Conservation (phyloP, 2,113 vertebrate genomes). For the Gopherus evgoodei region DNA sequence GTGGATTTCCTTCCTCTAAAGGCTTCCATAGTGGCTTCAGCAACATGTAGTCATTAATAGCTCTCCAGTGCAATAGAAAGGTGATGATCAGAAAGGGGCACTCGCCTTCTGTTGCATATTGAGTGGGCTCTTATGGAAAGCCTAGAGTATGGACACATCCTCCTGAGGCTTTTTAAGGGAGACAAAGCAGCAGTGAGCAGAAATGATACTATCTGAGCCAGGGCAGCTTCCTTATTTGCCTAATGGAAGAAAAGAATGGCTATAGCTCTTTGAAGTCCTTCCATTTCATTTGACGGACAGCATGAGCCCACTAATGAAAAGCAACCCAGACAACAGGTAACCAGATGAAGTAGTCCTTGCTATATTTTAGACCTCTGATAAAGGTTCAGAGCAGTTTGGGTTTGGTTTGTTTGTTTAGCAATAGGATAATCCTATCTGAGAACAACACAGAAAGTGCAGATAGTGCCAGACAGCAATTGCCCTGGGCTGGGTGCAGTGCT, state of each 20-base stretch:
- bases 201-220: not conserved
- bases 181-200: not conserved
- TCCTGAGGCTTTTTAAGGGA: not conserved
- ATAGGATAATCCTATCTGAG: not conserved
- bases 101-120: not conserved
- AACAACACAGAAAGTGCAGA: not conserved
- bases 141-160: not conserved
- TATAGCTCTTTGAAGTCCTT: conserved; percentile 9
- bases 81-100: rapidly evolving
- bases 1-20: not conserved
- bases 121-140: not conserved
- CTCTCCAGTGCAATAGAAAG: not conserved
- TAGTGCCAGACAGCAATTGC: not conserved
- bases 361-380: conserved; percentile 53
- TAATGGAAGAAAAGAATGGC: conserved; percentile 35
- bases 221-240: conserved; percentile 6
- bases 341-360: conserved; percentile 40
- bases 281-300: conserved; percentile 41
- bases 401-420: not conserved
- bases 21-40: not conserved
- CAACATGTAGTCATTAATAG: not conserved
- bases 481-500: not conserved
- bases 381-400: not conserved
- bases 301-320: not conserved
- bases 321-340: not conserved